phyloP scores from a whole-genome alignment of 1,140 invertebrate genomes.

The Trachymyrmex septentrionalis region DNA sequence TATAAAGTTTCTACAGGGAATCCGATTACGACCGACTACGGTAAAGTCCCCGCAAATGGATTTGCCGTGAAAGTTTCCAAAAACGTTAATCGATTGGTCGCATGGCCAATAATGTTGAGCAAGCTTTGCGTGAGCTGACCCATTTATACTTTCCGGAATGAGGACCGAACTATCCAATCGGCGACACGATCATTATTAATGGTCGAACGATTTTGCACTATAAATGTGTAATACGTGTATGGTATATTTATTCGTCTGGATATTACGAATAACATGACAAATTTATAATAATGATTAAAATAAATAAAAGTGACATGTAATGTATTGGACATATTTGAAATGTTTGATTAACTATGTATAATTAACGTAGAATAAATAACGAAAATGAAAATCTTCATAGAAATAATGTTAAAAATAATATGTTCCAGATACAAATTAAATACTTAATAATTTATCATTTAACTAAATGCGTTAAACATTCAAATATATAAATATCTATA shows the following conservation, averaged over 20 bases:
- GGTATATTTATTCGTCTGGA: not conserved
- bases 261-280: not conserved
- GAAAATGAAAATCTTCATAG: not conserved
- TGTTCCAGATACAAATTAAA: not conserved
- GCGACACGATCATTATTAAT: not conserved
- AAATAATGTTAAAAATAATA: not conserved
- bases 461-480: not conserved
- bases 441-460: not conserved
- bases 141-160: slow-evolving; percentile 19
- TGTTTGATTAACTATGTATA: slow-evolving; percentile 18
- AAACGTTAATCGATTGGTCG: slow-evolving; percentile 51
- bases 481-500: not conserved
- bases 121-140: not conserved
- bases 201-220: not conserved
- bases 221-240: not conserved
- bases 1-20: slow-evolving; percentile 62
- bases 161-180: not conserved
- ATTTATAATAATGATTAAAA: slow-evolving; percentile 25
- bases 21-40: slow-evolving; percentile 67
- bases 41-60: slow-evolving; percentile 53
- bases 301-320: not conserved
- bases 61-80: slow-evolving; percentile 46
- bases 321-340: not conserved
- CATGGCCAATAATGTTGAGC: not conserved
- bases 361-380: slow-evolving; percentile 21